Conservation (phyloP, 2,888 invertebrate genomes). For the Eupithecia exiguata region DNA sequence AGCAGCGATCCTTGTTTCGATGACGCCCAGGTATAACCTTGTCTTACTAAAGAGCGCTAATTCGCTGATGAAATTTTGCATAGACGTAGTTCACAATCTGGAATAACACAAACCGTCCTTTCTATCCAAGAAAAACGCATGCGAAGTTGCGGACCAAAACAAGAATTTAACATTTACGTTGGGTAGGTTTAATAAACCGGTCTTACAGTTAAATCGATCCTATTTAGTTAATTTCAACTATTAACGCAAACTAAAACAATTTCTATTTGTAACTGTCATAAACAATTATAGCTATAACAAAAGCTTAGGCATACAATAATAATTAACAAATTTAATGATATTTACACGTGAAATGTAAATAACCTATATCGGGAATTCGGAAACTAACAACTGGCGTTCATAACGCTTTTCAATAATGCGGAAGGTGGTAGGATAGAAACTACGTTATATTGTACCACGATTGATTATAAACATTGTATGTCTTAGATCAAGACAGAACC, state of each 20-base stretch:
- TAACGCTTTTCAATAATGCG: background rate
- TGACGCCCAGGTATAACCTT: too few relatives aligned
- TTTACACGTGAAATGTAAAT: background rate
- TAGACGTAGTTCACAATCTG: too few relatives aligned
- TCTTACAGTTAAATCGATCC: background rate
- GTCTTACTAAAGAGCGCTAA: too few relatives aligned
- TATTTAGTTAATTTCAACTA: background rate
- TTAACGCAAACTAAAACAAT: background rate
- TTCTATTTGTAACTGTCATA: background rate
- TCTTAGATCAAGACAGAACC: too few relatives aligned
- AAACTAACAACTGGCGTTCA: background rate
- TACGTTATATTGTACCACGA: background rate
- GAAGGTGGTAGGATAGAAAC: background rate
- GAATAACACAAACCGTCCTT: too few relatives aligned
- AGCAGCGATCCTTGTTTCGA: background rate
- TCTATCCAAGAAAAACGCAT: too few relatives aligned
- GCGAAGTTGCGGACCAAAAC: too few relatives aligned
- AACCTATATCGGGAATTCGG: background rate
- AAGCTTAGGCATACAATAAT: background rate
- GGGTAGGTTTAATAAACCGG: too few relatives aligned
- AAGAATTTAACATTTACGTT: too few relatives aligned
- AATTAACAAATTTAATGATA: constrained; percentile 2
- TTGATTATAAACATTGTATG: background rate
- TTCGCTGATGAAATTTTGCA: too few relatives aligned
- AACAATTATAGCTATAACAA: background rate